Percentiles rank a stretch among this genome's conserved stretches.
These are phyloP conservation scores for Phalacrocorax carbo DNA, from an alignment of 2,113 vertebrate species.

Conservation along the genomic window DNA sequence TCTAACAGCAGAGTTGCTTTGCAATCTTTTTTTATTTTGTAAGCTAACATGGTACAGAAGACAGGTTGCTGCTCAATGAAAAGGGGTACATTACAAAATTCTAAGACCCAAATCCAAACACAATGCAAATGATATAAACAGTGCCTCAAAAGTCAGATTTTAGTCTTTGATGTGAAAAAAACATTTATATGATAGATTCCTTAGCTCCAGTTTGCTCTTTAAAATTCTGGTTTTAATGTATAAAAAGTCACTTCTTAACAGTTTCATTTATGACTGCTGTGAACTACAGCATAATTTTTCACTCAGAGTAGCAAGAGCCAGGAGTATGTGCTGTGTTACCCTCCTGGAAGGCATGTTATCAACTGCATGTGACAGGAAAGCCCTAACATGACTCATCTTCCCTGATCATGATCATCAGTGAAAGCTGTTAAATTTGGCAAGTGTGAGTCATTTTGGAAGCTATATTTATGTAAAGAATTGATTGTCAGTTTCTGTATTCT, in stretches of 20 bases:
- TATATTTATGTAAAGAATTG: not conserved
- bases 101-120: not conserved
- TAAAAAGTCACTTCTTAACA: not conserved
- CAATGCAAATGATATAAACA: not conserved
- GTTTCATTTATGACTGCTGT: not conserved
- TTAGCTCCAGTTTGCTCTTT: not conserved
- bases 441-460: not conserved
- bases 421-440: not conserved
- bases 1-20: fast-evolving
- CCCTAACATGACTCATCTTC: not conserved
- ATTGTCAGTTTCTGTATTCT: not conserved
- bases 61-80: not conserved
- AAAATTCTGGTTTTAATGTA: not conserved
- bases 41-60: not conserved
- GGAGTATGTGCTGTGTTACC: not conserved
- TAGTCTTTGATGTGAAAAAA: not conserved
- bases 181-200: not conserved
- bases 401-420: not conserved
- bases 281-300: not conserved
- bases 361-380: not conserved
- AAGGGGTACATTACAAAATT: not conserved
- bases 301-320: not conserved
- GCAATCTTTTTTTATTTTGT: not conserved
- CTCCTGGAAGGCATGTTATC: not conserved
- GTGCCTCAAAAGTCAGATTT: not conserved